Conservation (phyloP, 2,797 vertebrate species). For the Tauraco hartlaubi region DNA sequence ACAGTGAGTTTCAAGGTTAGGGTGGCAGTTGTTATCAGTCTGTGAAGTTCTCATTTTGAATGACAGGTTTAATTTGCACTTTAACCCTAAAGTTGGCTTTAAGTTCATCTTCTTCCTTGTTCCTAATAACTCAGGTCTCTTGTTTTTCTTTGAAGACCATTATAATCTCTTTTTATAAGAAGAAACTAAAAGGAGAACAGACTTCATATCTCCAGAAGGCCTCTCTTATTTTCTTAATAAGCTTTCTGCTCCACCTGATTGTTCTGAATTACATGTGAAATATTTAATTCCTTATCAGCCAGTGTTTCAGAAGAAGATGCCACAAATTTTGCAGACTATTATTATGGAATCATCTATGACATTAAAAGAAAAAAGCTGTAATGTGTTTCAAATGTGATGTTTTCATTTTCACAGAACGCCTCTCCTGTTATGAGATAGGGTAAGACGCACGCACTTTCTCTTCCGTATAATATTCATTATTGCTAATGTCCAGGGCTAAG, state of each 20-base stretch:
- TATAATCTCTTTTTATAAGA: background rate
- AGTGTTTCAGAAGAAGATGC: background rate
- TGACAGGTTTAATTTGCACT: constrained; percentile 15
- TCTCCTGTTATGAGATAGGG: background rate
- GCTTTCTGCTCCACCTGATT: background rate
- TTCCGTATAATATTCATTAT: constrained; percentile 1
- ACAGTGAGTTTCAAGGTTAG: constrained; percentile 31
- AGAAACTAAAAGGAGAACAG: background rate
- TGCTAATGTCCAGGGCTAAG: background rate
- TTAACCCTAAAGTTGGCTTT: background rate
- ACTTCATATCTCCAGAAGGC: background rate
- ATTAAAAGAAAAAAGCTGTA: background rate
- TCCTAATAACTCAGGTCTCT: background rate
- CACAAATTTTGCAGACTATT: background rate
- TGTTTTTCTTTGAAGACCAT: background rate
- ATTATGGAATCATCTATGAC: background rate
- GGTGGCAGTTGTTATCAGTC: constrained; percentile 39
- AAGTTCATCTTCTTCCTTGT: background rate
- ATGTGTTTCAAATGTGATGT: constrained; percentile 27
- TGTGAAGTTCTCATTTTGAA: constrained; percentile 37
- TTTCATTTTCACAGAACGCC: constrained; percentile 28
- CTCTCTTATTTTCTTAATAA: constrained; percentile 6
- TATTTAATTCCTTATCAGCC: background rate
- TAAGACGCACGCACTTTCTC: constrained; percentile 24
- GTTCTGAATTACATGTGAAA: background rate